phyloP scores from a whole-genome alignment of 2,113 vertebrate species.

The Oncorhynchus clarkii region DNA sequence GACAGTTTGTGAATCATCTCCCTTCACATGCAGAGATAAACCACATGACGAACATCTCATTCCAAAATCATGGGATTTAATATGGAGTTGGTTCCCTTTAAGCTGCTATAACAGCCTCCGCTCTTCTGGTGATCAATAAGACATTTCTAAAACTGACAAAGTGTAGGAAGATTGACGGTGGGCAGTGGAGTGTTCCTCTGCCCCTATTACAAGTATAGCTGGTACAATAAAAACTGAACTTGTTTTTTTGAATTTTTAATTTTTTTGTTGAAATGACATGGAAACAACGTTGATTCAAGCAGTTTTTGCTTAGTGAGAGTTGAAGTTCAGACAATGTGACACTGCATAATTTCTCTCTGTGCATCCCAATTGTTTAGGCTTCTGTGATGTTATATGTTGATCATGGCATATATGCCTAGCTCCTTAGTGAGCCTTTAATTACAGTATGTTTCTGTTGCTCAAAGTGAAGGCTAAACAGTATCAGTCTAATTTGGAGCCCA shows the following conservation, averaged over 20 bases:
- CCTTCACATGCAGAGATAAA: not conserved
- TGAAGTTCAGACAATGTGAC: not conserved
- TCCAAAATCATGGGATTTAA: too few species aligned
- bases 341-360: not conserved
- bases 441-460: not conserved
- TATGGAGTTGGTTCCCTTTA: too few species aligned
- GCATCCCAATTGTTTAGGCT: not conserved
- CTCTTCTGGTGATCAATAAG: not conserved
- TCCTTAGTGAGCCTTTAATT: not conserved
- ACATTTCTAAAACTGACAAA: not conserved
- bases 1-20: not conserved
- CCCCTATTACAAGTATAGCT: not conserved
- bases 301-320: too few species aligned
- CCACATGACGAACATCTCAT: too few species aligned
- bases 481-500: slow-evolving; percentile 21
- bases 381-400: not conserved
- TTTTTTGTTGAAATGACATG: too few species aligned
- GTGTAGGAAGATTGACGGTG: not conserved
- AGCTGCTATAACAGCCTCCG: too few species aligned
- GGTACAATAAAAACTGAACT: not conserved
- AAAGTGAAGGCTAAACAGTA: not conserved
- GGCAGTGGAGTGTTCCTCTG: not conserved
- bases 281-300: too few species aligned
- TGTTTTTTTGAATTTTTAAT: too few species aligned
- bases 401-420: not conserved